Conservation (phyloP, 2,888 invertebrate species). For the Epirrita christyi region DNA sequence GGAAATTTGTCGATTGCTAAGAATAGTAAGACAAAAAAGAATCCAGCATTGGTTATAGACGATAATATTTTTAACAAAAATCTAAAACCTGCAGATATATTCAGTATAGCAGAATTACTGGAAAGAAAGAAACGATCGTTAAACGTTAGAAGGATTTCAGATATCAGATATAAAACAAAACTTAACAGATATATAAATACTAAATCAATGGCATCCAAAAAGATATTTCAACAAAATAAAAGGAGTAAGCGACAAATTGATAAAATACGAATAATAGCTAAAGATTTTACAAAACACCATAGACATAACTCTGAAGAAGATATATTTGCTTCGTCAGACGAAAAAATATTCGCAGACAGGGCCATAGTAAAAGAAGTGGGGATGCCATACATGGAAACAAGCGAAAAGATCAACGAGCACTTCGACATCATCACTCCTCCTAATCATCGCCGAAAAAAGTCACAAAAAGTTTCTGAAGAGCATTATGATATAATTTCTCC, state of each 20-base stretch:
- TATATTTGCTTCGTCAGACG: constrained; percentile 60
- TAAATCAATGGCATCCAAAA: constrained; percentile 53
- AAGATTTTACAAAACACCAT: constrained; percentile 45
- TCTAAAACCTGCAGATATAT: constrained; percentile 61
- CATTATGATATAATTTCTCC: constrained; percentile 24
- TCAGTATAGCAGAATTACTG: constrained; percentile 53
- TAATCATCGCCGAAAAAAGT: constrained; percentile 17
- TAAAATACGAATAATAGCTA: constrained; percentile 66
- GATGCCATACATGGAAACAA: constrained; percentile 40
- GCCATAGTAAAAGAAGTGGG: constrained; percentile 55
- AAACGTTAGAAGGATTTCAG: constrained; percentile 54
- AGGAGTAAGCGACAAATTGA: constrained; percentile 66
- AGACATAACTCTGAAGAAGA: constrained; percentile 59
- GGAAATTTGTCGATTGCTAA: constrained; percentile 19
- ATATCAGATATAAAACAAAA: constrained; percentile 57
- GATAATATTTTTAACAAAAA: constrained; percentile 54
- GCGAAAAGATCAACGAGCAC: constrained; percentile 32
- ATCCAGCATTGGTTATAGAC: constrained; percentile 43
- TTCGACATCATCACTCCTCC: constrained; percentile 25
- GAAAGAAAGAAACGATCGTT: constrained; percentile 59
- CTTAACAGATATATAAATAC: constrained; percentile 61
- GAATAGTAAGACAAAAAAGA: constrained; percentile 11
- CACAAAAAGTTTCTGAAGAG: constrained; percentile 14
- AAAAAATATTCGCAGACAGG: constrained; percentile 61
- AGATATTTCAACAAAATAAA: constrained; percentile 54